phyloP scores from a whole-genome alignment of 2,888 invertebrate species.

The Hartigia nigra region DNA sequence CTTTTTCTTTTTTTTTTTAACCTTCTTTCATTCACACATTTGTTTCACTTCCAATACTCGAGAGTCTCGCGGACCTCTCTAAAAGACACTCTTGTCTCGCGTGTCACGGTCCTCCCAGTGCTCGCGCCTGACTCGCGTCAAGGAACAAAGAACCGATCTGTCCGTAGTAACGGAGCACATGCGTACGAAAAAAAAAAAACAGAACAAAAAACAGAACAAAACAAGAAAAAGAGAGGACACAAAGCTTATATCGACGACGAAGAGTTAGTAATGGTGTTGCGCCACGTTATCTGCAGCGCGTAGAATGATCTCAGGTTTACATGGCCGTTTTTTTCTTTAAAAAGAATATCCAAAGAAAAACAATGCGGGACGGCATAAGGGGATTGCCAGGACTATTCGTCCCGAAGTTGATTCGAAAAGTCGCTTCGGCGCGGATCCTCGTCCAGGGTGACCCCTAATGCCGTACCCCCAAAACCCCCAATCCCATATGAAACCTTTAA shows the following conservation, averaged over 20 bases:
- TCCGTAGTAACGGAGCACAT: background rate
- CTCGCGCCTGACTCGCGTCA: background rate
- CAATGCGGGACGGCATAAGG: conserved; percentile 33
- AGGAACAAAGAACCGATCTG: background rate
- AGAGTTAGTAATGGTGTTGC: conserved; percentile 51
- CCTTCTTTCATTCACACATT: background rate
- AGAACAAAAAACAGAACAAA: no score
- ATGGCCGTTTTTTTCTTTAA: conserved; percentile 15
- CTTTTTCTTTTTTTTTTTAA: background rate
- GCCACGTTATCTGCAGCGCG: conserved; percentile 61
- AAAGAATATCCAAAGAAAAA: conserved; percentile 33
- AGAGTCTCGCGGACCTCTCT: background rate
- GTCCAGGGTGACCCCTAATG: background rate
- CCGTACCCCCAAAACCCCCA: background rate
- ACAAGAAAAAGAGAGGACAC: background rate
- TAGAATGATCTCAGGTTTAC: conserved; percentile 36
- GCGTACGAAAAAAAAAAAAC: background rate
- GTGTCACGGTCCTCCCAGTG: background rate
- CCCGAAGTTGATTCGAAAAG: background rate
- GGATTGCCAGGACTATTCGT: background rate
- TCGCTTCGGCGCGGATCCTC: background rate
- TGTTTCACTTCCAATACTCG: background rate
- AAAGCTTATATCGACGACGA: background rate
- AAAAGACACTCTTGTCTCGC: no score
- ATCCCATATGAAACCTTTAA: conserved; percentile 27